Conservation (phyloP, 1,140 invertebrate genomes). For the Drosophila sucinea region DNA sequence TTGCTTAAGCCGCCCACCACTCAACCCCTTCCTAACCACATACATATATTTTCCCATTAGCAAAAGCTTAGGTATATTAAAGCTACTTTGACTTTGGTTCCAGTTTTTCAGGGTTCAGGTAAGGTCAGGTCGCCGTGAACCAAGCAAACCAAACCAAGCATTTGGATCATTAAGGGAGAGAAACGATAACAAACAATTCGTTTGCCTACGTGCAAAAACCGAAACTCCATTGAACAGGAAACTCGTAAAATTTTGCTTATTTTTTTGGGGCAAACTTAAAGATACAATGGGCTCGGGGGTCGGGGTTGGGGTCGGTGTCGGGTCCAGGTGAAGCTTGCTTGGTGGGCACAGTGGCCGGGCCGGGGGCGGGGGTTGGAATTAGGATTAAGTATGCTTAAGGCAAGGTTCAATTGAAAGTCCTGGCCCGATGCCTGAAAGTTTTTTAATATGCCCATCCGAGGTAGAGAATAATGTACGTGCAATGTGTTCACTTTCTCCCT, state of each 20-base stretch:
- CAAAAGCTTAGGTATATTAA: constrained; percentile 13
- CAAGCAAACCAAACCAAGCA: constrained; percentile 7
- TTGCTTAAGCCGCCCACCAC: background rate
- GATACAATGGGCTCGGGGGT: constrained; percentile 39
- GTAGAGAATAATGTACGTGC: background rate
- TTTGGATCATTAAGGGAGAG: constrained; percentile 13
- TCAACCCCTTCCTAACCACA: background rate
- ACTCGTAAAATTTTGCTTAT: constrained; percentile 56
- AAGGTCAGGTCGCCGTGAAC: background rate
- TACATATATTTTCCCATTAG: constrained; percentile 14
- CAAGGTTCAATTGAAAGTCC: constrained; percentile 20
- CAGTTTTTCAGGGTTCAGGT: constrained; percentile 11
- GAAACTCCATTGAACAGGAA: constrained; percentile 66
- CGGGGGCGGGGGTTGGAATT: constrained; percentile 19
- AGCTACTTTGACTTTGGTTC: constrained; percentile 11
- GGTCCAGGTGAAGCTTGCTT: background rate
- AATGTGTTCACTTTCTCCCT: background rate
- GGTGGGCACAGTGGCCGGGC: background rate
- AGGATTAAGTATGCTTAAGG: constrained; percentile 44
- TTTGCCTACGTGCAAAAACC: constrained; percentile 38
- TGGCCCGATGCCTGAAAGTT: constrained; percentile 16
- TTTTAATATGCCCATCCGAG: constrained; percentile 18
- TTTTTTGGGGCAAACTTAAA: constrained; percentile 31
- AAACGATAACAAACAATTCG: constrained; percentile 34
- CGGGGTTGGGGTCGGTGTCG: background rate